Conservation (phyloP, 2,888 invertebrate genomes). For the Eristalinus sepulchralis region DNA sequence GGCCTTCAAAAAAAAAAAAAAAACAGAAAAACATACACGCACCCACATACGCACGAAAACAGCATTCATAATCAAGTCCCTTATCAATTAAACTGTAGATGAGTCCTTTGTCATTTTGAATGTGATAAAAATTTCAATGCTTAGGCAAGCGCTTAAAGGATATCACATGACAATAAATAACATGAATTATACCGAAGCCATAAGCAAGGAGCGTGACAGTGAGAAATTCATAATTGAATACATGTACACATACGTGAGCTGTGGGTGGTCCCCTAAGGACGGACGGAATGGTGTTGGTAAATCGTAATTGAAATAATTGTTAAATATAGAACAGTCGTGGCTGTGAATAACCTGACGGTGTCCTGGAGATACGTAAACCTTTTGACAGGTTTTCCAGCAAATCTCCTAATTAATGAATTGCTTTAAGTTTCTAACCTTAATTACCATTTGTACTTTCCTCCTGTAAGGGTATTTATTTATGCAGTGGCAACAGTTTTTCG, state of each 20-base stretch:
- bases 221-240: slow-evolving; percentile 1
- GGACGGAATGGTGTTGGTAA: no score
- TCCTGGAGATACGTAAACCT: no score
- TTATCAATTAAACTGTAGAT: neutral
- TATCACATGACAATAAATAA: neutral
- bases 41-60: neutral
- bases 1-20: neutral
- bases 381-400: no score
- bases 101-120: neutral
- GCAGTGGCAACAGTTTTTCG: no score
- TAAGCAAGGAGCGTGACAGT: neutral
- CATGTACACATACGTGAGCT: neutral
- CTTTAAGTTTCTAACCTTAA: no score
- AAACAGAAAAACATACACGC: neutral
- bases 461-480: no score
- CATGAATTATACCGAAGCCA: neutral
- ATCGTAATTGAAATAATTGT: neutral
- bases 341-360: no score
- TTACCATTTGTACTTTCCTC: no score
- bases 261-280: neutral
- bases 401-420: no score
- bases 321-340: neutral
- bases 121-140: neutral
- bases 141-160: neutral
- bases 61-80: neutral